These are phyloP conservation scores for Danio aesculapii DNA, from an alignment of 2,797 vertebrate species.

Conservation along the genomic window DNA sequence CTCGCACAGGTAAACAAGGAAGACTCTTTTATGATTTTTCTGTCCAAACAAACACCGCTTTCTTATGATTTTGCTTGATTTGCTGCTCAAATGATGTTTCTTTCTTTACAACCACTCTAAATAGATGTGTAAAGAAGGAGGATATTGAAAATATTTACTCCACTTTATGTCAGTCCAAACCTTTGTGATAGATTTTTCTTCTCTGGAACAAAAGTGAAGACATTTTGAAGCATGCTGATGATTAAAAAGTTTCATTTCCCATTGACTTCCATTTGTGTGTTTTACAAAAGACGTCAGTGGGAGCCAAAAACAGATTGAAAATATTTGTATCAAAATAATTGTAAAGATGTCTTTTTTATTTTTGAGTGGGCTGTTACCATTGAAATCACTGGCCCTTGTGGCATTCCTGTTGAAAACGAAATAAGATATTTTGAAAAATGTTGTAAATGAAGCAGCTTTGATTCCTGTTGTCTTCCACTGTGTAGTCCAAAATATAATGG, in stretches of 20 bases:
- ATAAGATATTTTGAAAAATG: background rate
- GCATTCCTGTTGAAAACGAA: background rate
- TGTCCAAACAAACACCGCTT: conserved; percentile 20
- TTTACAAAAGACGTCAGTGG: too few species aligned
- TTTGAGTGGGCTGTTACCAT: too few species aligned
- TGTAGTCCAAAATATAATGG: background rate
- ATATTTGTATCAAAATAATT: too few species aligned
- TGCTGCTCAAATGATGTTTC: conserved; percentile 11
- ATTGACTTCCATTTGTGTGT: too few species aligned
- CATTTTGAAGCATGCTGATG: too few species aligned
- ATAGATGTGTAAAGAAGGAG: background rate
- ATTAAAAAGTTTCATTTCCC: too few species aligned
- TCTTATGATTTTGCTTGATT: background rate
- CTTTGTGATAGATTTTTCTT: background rate
- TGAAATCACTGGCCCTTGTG: too few species aligned
- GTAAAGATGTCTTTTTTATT: too few species aligned
- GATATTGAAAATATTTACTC: background rate
- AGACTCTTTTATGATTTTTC: conserved; percentile 10
- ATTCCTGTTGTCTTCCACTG: background rate
- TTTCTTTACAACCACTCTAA: background rate
- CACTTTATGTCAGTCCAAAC: background rate
- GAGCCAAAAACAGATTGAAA: too few species aligned
- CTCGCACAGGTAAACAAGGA: conserved; percentile 18
- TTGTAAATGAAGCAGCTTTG: background rate
- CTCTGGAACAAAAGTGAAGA: background rate